A percentile compares a stretch with the other conserved stretches of the same genome.
Conservation (phyloP, 2,888 invertebrate species). For the Lamellibrachia satsuma region DNA sequence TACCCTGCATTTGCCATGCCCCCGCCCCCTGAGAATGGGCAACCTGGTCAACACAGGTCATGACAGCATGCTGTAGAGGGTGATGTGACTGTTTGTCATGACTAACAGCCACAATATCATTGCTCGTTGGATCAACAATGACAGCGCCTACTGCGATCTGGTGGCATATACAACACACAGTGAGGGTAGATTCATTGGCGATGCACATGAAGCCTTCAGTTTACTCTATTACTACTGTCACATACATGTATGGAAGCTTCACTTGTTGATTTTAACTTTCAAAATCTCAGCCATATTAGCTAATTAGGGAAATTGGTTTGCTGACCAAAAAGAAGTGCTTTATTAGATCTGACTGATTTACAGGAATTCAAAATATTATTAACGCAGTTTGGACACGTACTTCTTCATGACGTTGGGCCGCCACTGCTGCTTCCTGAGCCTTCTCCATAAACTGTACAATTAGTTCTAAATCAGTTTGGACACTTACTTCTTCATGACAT, state of each 20-base stretch:
- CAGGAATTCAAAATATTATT: too few relatives aligned
- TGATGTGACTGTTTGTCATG: constrained; percentile 69
- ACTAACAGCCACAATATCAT: constrained; percentile 76
- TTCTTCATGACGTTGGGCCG: too few relatives aligned
- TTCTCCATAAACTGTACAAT: constrained; percentile 46
- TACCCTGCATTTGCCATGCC: not conserved
- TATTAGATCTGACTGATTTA: too few relatives aligned
- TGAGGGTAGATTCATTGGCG: not conserved
- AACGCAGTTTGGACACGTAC: too few relatives aligned
- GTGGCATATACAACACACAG: not conserved
- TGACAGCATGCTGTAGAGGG: constrained; percentile 70
- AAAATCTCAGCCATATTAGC: too few relatives aligned
- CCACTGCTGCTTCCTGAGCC: constrained; percentile 40
- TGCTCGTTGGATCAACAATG: constrained; percentile 79
- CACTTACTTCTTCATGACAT: too few relatives aligned
- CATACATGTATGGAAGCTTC: too few relatives aligned
- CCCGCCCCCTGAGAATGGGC: not conserved
- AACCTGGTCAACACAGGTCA: not conserved
- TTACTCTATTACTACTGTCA: not conserved
- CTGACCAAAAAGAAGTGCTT: too few relatives aligned
- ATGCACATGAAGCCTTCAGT: too few relatives aligned
- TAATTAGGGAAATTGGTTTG: too few relatives aligned
- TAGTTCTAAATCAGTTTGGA: not conserved
- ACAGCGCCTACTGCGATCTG: constrained; percentile 68
- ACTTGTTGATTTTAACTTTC: too few relatives aligned